phyloP scores from a whole-genome alignment of 2,113 vertebrate species.

The Dolichotis patagonum region DNA sequence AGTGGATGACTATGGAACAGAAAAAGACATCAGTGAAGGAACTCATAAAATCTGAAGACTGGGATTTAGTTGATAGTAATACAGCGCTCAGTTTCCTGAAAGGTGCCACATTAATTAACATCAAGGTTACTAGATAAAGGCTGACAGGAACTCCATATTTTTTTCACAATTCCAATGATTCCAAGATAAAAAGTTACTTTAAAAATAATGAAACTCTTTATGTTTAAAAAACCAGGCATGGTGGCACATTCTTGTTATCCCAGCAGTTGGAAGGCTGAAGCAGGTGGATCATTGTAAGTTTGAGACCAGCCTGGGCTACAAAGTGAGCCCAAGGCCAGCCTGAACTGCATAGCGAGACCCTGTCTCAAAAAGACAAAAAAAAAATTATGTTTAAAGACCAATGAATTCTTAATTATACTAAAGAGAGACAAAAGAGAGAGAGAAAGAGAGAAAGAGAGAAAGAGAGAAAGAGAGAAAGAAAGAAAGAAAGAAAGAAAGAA shows the following conservation, averaged over 20 bases:
- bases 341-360: too few relatives aligned
- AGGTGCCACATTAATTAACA: background rate
- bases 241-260: too few relatives aligned
- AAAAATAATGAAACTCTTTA: background rate
- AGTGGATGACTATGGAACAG: background rate
- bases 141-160: background rate
- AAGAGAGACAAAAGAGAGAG: background rate
- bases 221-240: background rate
- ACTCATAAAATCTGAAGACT: background rate
- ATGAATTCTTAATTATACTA: background rate
- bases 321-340: too few relatives aligned
- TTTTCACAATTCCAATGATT: background rate
- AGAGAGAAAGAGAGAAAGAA: too few relatives aligned
- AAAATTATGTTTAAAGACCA: constrained; percentile 35
- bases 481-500: too few relatives aligned
- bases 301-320: too few relatives aligned
- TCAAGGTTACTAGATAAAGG: background rate
- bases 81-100: background rate
- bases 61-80: background rate
- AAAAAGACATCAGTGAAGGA: background rate
- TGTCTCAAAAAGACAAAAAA: too few relatives aligned
- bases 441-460: too few relatives aligned
- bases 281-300: too few relatives aligned
- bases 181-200: background rate
- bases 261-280: too few relatives aligned